Conservation (phyloP, 2,888 invertebrate species). For the Odontocerum albicorne region DNA sequence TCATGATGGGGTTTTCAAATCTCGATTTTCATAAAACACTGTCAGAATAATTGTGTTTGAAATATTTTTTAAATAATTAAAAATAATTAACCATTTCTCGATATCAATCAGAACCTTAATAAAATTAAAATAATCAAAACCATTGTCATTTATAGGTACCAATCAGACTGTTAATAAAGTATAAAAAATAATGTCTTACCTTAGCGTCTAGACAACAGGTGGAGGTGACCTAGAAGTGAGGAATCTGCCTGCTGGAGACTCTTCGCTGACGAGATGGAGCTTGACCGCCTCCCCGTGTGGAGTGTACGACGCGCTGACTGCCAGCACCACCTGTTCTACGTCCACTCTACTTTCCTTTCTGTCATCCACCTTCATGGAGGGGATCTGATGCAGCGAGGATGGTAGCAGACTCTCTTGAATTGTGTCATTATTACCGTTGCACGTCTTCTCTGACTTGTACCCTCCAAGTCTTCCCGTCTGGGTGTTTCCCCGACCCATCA, state of each 20-base stretch:
- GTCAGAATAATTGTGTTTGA: too few relatives aligned
- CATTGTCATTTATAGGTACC: too few relatives aligned
- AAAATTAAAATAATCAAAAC: too few relatives aligned
- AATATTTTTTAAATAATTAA: too few relatives aligned
- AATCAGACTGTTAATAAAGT: too few relatives aligned
- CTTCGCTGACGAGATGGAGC: slow-evolving; percentile 48
- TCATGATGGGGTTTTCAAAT: too few relatives aligned
- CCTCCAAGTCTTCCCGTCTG: slow-evolving; percentile 54
- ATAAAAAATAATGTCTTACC: too few relatives aligned
- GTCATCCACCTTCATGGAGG: slow-evolving; percentile 53
- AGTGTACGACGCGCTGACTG: slow-evolving; percentile 46
- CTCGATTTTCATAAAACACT: too few relatives aligned
- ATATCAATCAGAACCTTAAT: too few relatives aligned
- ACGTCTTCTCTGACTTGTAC: slow-evolving; percentile 67
- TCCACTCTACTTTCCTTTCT: slow-evolving; percentile 60
- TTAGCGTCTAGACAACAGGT: slow-evolving; percentile 24
- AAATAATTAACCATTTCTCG: too few relatives aligned
- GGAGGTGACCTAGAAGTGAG: slow-evolving; percentile 24
- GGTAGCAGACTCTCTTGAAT: slow-evolving; percentile 68
- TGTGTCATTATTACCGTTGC: slow-evolving; percentile 76
- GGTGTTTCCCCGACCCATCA: slow-evolving; percentile 41
- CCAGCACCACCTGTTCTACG: slow-evolving; percentile 59
- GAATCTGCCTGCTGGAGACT: slow-evolving; percentile 41
- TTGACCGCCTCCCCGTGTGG: slow-evolving; percentile 47
- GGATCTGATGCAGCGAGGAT: slow-evolving; percentile 58